Evolutionary conservation across 2,113 vertebrate species (phyloP), one percentile per base, ranked within the genome.

Genomic region (Carassius carassius): DNA sequence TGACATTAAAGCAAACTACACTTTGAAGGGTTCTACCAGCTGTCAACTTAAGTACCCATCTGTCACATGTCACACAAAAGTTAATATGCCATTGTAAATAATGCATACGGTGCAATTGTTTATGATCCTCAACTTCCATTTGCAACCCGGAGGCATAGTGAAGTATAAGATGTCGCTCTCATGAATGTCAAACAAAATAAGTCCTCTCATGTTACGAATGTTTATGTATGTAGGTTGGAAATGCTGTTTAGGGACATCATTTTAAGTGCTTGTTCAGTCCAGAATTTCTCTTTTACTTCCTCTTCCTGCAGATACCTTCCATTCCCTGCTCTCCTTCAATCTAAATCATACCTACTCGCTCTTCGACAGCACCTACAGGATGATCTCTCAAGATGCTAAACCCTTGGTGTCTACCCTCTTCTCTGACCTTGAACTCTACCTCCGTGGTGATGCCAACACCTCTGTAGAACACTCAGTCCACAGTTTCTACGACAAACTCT

Each of bases 401-500:
- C 95, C 95, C 76, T 93, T 95, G 16, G 94, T 97, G 85, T 93
- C 91, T 60, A 93, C 94, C 85, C 94, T 98, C 73, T 97, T 97
- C 87, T 91, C 89, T 70, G 94, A 94, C 93, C 90, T 97, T 86
- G 92, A 92, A 77, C 94, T 92, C 17, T 96, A 96, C 92, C 94
- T 97, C 81, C 94, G 94, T 63, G 96, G 96, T 0, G 89, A 92
- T n/a, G 84, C 92, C 3, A 87, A 94, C 58, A 92, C 92, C 88
- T 95, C 94, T 0, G 85, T 97, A 86, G 95, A 96, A 35, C 87
- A 62, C 0, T 92, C 93, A 0, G 95, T 96, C 1, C 89, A 93
- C 23, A 91, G 80, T 1, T 98, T 97, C 93, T 97, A 96, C 84
- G 92, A 97, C 62, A 92, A 94, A 35, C 95, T 98, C 84, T 98